Evolutionary conservation across 2,113 vertebrate species (phyloP).

Genomic region (Dendrocopos noguchii): DNA sequence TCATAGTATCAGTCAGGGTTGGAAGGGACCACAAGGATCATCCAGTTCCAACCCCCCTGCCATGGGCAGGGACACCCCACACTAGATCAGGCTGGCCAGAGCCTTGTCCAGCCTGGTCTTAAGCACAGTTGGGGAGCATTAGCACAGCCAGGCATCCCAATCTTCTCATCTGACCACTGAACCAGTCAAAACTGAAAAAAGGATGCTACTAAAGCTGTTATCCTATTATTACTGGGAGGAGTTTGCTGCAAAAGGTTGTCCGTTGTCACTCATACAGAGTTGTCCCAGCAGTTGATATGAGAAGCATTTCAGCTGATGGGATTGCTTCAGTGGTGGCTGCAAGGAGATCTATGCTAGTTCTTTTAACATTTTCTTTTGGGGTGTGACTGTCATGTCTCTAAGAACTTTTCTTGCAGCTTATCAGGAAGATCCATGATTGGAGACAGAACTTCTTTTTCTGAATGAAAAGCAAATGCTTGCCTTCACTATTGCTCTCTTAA

Average conservation of each 20-base stretch:
- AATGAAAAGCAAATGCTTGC: conserved; percentile 13
- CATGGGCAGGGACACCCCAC: too few relatives aligned
- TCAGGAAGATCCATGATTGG: not conserved
- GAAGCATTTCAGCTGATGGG: not conserved
- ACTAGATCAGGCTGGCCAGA: not conserved
- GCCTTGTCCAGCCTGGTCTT: not conserved
- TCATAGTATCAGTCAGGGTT: too few relatives aligned
- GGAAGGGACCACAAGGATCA: too few relatives aligned
- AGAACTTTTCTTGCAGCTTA: conserved; percentile 7
- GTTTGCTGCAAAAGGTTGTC: not conserved
- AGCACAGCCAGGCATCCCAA: not conserved
- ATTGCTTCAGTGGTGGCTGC: not conserved
- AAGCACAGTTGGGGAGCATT: not conserved
- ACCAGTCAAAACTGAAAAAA: not conserved
- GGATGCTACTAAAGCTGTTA: not conserved
- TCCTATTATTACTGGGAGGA: not conserved
- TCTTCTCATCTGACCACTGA: not conserved
- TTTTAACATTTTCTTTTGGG: conserved; percentile 5
- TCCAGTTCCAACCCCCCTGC: too few relatives aligned
- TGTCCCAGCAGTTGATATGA: not conserved
- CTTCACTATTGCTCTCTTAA: conserved; percentile 66
- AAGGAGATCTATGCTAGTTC: not conserved
- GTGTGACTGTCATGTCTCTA: not conserved
- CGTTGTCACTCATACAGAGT: not conserved
- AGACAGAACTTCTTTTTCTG: not conserved